Evolutionary conservation across 2,113 vertebrate species (phyloP), one percentile per base, ranked within the genome.

Genomic region (Burhinus oedicnemus): DNA sequence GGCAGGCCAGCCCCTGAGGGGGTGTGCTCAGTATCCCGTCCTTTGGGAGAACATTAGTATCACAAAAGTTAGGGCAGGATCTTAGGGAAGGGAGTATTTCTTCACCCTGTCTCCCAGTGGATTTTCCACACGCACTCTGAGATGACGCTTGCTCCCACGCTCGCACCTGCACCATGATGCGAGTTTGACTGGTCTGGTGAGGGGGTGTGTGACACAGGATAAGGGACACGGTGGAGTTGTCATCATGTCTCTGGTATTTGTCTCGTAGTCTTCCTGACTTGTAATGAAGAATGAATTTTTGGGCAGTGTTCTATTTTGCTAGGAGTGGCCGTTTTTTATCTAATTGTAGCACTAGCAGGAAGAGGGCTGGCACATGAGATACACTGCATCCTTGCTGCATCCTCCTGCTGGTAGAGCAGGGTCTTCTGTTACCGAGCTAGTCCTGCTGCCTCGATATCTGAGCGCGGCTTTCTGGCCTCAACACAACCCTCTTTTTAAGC

Each of bases 381-480:
- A 4, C 2, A 21, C 64, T 29, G 78, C 66, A 83, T 75, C 83
- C 71, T 36, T 10, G 47, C 90, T 47, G 85, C 79, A 40, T 44
- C 36, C 47, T 40, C 20, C 83, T 12, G 15, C 5, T 11, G 19
- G 21, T 5, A 21, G 66, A 38, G n/a, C 2, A 1, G 26, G 15
- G 14, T 36, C 25, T 78, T 44, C 52, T 26, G 11, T 72, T 27
- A 27, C 45, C 1, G 5, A 47, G 64, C 51, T 34, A 17, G 18
- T 23, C 54, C 27, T 30, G 49, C 52, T 9, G 25, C 38, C 15
- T 9, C 17, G 2, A 0, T 12, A 6, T 1, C 72, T 0, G 1
- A 61, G 86, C 7, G 0, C 0, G 13, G 32, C 27, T 58, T n/a
- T 30, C 21, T 4, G 58, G 3, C n/a, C 45, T 32, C 8, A 1